A percentile compares a stretch with the other conserved stretches of the same genome.
Conservation (phyloP, 1,140 invertebrate species). For the Drosophila saltans region DNA sequence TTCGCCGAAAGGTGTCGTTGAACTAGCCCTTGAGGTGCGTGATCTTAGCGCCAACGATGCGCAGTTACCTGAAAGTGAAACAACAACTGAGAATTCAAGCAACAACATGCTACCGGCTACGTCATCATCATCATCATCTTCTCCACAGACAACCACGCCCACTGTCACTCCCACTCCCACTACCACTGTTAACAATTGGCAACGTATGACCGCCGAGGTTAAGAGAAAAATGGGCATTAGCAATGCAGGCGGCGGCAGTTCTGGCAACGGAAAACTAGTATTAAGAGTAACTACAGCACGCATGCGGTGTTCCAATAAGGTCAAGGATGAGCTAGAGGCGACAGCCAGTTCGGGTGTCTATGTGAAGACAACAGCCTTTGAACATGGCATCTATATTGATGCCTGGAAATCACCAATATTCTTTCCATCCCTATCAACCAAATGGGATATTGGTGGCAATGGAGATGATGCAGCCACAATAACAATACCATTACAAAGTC, state of each 20-base stretch:
- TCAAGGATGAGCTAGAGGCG: constrained; percentile 79
- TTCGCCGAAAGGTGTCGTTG: constrained; percentile 72
- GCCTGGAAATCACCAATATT: constrained; percentile 91
- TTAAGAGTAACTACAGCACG: constrained; percentile 70
- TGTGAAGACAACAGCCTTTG: constrained; percentile 89
- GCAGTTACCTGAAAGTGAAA: neutral
- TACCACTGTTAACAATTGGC: constrained; percentile 60
- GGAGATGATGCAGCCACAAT: constrained; percentile 82
- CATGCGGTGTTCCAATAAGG: constrained; percentile 81
- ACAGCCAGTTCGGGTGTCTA: constrained; percentile 84
- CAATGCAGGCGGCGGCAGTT: constrained; percentile 45
- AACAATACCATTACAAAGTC: constrained; percentile 58
- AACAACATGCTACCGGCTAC: neutral
- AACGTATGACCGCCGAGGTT: constrained; percentile 67
- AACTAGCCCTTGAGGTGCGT: constrained; percentile 70
- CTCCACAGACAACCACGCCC: neutral
- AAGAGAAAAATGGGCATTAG: constrained; percentile 78
- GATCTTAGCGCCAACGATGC: constrained; percentile 53
- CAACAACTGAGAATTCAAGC: neutral
- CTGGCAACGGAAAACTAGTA: constrained; percentile 32
- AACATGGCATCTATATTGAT: constrained; percentile 87
- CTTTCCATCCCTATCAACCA: constrained; percentile 87
- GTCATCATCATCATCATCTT: neutral
- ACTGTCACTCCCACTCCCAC: neutral
- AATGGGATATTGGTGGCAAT: constrained; percentile 84